These are phyloP conservation scores for Scaptomyza hsui DNA, from an alignment of 1,140 invertebrate genomes.

Conservation along the genomic window DNA sequence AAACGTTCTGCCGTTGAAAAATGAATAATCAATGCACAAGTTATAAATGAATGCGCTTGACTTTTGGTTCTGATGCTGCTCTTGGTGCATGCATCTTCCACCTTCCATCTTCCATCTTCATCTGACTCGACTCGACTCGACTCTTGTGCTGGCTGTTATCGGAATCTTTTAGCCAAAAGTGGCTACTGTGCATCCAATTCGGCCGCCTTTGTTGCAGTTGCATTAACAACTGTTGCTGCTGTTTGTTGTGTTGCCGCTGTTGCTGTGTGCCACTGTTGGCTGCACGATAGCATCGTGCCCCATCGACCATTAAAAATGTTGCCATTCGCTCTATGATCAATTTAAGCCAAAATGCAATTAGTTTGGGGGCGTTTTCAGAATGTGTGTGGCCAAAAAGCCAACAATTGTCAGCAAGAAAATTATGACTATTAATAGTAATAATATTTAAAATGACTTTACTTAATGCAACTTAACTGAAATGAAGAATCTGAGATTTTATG, in stretches of 20 bases:
- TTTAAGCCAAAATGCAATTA: slow-evolving; percentile 35
- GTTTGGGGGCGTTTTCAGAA: background rate
- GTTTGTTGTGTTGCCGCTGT: slow-evolving; percentile 33
- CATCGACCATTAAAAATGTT: slow-evolving; percentile 34
- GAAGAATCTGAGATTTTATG: no score
- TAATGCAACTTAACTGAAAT: background rate
- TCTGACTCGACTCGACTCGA: slow-evolving; percentile 4
- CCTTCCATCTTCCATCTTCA: slow-evolving; percentile 24
- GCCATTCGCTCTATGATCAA: slow-evolving; percentile 39
- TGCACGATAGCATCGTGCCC: slow-evolving; percentile 27
- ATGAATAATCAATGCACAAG: slow-evolving; percentile 74
- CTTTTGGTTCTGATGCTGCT: slow-evolving; percentile 9
- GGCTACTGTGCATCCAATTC: slow-evolving; percentile 64
- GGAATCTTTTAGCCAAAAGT: slow-evolving; percentile 74
- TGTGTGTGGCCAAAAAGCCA: slow-evolving; percentile 20
- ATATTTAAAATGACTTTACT: background rate
- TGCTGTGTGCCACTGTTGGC: slow-evolving; percentile 16
- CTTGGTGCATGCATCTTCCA: no score
- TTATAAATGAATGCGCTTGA: slow-evolving; percentile 73
- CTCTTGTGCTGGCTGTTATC: slow-evolving; percentile 56
- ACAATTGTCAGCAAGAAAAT: slow-evolving; percentile 2
- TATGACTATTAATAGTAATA: background rate
- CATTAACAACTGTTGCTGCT: slow-evolving; percentile 3
- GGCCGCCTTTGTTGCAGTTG: slow-evolving; percentile 15
- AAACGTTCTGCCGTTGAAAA: slow-evolving; percentile 61